Base-by-base conservation (phyloP, 2,888 invertebrate species). In the Cybosia mesomella region DNA sequence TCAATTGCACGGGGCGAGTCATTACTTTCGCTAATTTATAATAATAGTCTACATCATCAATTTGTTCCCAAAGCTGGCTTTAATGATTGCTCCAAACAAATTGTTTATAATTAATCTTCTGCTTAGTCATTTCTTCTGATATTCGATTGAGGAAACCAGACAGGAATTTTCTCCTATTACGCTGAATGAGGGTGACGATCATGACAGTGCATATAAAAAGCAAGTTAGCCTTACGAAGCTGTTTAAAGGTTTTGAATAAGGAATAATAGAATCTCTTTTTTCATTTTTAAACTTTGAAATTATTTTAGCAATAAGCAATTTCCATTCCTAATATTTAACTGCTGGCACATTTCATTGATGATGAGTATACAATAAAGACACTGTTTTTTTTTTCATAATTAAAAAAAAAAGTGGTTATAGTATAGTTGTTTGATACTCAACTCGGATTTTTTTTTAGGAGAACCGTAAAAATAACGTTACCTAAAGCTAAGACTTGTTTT, bases 331-430 rank as follows among this genome's bases (percentile, higher is more conserved):
- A 28, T 28, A n/a, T 28, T 28, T 2, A 28, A 28, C 28, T 28
- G 2, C 5, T 28, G 28, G 28, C 28, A 28, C 28, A 28, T 28
- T 28, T 4, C 5, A 28, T 28, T 4, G 28, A 28, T 28, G 28
- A 28, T 28, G 28, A 28, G 5, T 28, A 5, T 28, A 28, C 28
- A 28, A 28, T 28, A 28, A 24, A n/a, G n/a, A n/a, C n/a, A n/a
- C n/a, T n/a, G n/a, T 32, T 24, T 18, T 1, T n/a, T 59, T 28
- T 58, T 59, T 10, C 73, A 75, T 75, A n/a, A n/a, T n/a, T n/a
- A n/a, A n/a, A n/a, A n/a, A n/a, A n/a, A n/a, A n/a, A n/a, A n/a
- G n/a, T n/a, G n/a, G n/a, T n/a, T n/a, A n/a, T n/a, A n/a, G n/a
- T n/a, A n/a, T n/a, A n/a, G n/a, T n/a, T n/a, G n/a, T n/a, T n/a